Base-by-base conservation (phyloP, 2,797 vertebrate species). In the Pygocentrus nattereri region DNA sequence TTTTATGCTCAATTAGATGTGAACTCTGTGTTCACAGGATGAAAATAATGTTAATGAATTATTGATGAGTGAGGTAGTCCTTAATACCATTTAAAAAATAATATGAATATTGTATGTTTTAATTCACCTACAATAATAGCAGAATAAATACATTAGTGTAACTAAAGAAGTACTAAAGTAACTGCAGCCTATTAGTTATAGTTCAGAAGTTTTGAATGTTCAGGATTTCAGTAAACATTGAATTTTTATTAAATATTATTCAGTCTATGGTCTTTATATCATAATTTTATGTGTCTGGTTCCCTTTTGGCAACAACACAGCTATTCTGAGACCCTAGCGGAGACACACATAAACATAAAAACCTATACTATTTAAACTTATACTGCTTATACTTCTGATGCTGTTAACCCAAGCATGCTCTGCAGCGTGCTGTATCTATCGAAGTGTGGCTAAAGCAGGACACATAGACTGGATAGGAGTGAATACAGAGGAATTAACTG, bases 401-500 rank as follows among this genome's bases (percentile, higher is more conserved):
- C 34, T 41, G 34, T 41, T 44, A 65, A 38, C 62, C 38, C 65
- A 68, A 21, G 34, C 65, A 25, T 13, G 10, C n/a, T 47, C 41
- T 41, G 23, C 11, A 68, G 34, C 21, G 44, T 4, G 11, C 23
- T 16, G 12, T 61, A 27, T 7, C 65, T 69, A 41, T 70, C 71
- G 73, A 50, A 54, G 49, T 56, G 70, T 87, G 83, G 72, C 81
- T 83, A 75, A 18, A 79, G 78, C 67, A 78, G 86, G 77, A 81
- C 56, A 38, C 83, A 86, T 38, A 72, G 49, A 79, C 84, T 92
- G 88, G 91, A 91, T 72, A 44, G 61, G 10, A 65, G 49, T 34
- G 59, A 75, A 52, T 76, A 83, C 71, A 80, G 72, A 87, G 84
- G 90, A 90, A 91, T 92, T 91, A 92, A 86, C 86, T 85, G 82